Evolutionary conservation across 1,140 invertebrate species (phyloP), one percentile per base, ranked within the genome.

Genomic region (Euura saliciscinereae): DNA sequence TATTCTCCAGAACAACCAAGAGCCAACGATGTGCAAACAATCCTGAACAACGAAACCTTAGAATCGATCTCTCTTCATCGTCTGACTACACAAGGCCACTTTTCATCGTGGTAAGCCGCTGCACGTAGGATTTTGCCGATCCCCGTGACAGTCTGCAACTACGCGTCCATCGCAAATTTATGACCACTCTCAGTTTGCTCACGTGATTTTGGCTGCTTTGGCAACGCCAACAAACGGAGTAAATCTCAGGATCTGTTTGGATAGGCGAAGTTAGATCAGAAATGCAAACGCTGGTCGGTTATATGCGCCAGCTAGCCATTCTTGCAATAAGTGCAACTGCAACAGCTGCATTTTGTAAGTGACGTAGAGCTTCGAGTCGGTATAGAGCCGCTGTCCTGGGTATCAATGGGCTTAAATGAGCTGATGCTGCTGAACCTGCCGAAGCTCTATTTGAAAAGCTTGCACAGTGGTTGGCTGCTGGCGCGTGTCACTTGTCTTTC

Each of bases 251-350:
- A 5, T 8, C 13, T 59, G 51, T 6, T 59, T 59, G 51, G 10
- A 8, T 59, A 59, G 51, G 8, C 51, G 3, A 59, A 59, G 5
- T 59, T 59, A 59, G 8, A 59, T 59, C 13, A 59, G 51, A 8
- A 11, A 59, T 6, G 51, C 51, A 59, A 59, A 59, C 6, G 5
- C 8, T n/a, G 51, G 51, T n/a, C 51, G 13, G 51, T 59, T 59
- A 59, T 59, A 8, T 59, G 3, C 13, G 51, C 8, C 51, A 59
- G 13, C 51, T 59, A 59, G 5, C 51, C 51, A 8, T n/a, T 59
- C 8, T n/a, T 51, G 46, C 46, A 59, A n/a, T n/a, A 59, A 59
- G 51, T 59, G 51, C 51, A 59, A 59, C 51, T 59, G 51, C 51
- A 59, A 8, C 51, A 59, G 3, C 51, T 59, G 51, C 51, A 59